These are phyloP conservation scores for Stenchaetothrips biformis DNA, from an alignment of 2,888 invertebrate genomes.

Conservation along the genomic window DNA sequence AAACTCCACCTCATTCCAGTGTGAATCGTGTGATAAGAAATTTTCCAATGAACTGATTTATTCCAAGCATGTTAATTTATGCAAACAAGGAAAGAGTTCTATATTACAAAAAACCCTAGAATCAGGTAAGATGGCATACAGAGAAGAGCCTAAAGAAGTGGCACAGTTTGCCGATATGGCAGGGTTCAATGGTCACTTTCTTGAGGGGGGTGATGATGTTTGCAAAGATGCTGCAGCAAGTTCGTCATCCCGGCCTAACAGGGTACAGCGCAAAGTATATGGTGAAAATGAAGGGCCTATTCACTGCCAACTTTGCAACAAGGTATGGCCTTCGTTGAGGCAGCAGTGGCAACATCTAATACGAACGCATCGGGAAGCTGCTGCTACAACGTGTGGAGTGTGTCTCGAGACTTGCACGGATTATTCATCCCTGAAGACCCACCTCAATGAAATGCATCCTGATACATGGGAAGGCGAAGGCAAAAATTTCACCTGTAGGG, in stretches of 20 bases:
- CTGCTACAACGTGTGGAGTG: slow-evolving; percentile 56
- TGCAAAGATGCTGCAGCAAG: slow-evolving; percentile 3
- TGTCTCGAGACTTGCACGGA: slow-evolving; percentile 53
- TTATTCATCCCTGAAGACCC: slow-evolving; percentile 50
- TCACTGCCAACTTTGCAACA: slow-evolving; percentile 54
- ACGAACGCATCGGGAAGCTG: slow-evolving; percentile 54
- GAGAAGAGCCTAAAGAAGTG: not conserved
- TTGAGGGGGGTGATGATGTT: slow-evolving; percentile 18
- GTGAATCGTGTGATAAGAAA: slow-evolving; percentile 31
- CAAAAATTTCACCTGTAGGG: slow-evolving; percentile 55
- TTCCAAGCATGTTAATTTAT: slow-evolving; percentile 33
- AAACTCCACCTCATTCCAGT: slow-evolving; percentile 15
- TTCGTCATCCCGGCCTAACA: slow-evolving; percentile 22
- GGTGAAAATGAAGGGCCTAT: slow-evolving; percentile 45
- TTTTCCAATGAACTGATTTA: slow-evolving; percentile 33
- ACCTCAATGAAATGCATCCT: slow-evolving; percentile 50
- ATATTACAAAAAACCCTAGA: not conserved
- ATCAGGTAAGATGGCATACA: not conserved
- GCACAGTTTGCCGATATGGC: slow-evolving; percentile 1
- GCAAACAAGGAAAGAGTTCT: not conserved
- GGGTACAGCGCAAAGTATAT: slow-evolving; percentile 39
- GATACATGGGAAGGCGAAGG: slow-evolving; percentile 51
- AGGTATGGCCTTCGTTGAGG: slow-evolving; percentile 57
- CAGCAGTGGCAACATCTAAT: slow-evolving; percentile 58
- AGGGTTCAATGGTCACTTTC: not conserved